Percentiles rank a stretch among this genome's conserved stretches.
Conservation (phyloP, 2,797 vertebrate genomes). For the Florisuga fusca region DNA sequence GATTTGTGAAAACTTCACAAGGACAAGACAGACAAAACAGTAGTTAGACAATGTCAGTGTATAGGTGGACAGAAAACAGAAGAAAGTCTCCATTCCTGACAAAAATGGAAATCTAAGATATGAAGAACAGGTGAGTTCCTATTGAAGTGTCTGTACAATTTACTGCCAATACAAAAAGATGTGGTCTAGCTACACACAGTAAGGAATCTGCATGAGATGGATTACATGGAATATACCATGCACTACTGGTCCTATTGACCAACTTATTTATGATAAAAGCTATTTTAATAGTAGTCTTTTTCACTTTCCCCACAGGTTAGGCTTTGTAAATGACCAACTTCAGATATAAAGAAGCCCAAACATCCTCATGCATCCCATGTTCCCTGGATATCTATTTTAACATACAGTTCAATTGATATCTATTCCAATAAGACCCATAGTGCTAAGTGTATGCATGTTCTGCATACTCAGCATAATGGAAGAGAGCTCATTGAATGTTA, state of each 20-base stretch:
- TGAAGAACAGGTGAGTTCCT: background rate
- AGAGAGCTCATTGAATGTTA: background rate
- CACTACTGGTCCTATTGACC: background rate
- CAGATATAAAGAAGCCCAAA: background rate
- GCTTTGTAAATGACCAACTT: background rate
- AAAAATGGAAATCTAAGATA: constrained; percentile 42
- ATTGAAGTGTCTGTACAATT: constrained; percentile 16
- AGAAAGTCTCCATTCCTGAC: background rate
- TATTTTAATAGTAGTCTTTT: background rate
- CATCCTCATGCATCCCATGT: background rate
- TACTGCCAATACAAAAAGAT: background rate
- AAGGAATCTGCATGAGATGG: background rate
- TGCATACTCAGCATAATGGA: background rate
- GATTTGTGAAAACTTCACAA: background rate
- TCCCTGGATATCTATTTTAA: background rate
- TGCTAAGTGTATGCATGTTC: background rate
- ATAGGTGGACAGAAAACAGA: background rate
- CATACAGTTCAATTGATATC: background rate
- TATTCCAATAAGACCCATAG: background rate
- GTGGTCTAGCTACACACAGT: background rate
- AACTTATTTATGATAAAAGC: background rate
- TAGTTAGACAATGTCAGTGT: background rate
- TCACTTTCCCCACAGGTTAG: background rate
- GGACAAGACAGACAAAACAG: background rate
- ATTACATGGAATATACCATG: background rate